phyloP scores from a whole-genome alignment of 2,797 vertebrate genomes.

The Acrossocheilus fasciatus region DNA sequence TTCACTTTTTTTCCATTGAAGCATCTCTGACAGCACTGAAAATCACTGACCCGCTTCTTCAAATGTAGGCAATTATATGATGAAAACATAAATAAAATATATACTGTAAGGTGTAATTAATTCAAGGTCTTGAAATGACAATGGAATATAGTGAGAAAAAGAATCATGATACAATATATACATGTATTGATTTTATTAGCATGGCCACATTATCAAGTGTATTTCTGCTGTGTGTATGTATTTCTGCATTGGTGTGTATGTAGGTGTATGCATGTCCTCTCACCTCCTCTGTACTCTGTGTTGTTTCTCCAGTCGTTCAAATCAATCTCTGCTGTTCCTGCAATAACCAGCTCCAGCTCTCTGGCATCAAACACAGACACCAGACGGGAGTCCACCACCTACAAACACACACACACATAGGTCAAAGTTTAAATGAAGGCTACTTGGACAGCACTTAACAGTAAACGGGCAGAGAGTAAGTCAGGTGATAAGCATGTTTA shows the following conservation, averaged over 20 bases:
- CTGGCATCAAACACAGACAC: conserved; percentile 90
- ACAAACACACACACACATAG: conserved; percentile 12
- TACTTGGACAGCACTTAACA: neutral
- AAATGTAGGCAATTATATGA: neutral
- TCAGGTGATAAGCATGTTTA: conserved; percentile 55
- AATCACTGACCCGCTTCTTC: neutral
- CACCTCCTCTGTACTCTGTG: conserved; percentile 89
- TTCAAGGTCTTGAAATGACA: neutral
- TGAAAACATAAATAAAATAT: neutral
- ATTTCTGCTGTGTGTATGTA: neutral
- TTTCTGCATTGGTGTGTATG: neutral
- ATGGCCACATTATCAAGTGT: neutral
- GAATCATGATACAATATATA: neutral
- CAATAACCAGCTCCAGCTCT: conserved; percentile 89
- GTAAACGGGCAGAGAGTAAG: neutral
- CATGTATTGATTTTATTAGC: neutral
- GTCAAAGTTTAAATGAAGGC: neutral
- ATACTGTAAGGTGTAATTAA: too few relatives aligned
- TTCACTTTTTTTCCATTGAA: neutral
- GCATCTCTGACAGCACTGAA: neutral
- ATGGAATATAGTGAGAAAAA: neutral
- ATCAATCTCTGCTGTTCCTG: conserved; percentile 89
- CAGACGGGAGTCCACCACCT: conserved; percentile 90
- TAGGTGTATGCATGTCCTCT: conserved; percentile 47
- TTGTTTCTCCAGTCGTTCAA: conserved; percentile 89